phyloP scores from a whole-genome alignment of 2,797 vertebrate genomes.

The Avahi laniger region DNA sequence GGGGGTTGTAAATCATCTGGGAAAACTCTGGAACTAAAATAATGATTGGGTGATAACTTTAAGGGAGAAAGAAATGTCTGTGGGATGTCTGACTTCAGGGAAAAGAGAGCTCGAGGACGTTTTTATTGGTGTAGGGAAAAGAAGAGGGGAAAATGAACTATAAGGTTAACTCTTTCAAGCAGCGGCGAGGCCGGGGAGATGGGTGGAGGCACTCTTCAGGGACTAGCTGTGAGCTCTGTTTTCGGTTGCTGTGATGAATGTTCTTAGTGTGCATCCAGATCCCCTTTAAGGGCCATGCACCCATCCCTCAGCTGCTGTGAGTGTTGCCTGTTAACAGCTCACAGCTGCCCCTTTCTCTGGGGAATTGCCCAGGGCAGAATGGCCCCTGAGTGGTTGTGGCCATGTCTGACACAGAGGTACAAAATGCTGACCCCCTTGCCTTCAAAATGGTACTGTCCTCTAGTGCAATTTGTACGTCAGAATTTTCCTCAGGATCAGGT shows the following conservation, averaged over 20 bases:
- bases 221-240: not conserved
- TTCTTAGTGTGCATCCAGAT: not conserved
- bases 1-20: not conserved
- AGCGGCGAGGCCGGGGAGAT: not conserved
- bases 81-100: not conserved
- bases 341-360: not conserved
- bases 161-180: constrained; percentile 6
- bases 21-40: not conserved
- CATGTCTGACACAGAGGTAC: not conserved
- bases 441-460: not conserved
- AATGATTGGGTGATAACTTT: not conserved
- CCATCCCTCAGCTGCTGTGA: not conserved
- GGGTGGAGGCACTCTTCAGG: not conserved
- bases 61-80: constrained; percentile 26
- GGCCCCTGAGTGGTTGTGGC: not conserved
- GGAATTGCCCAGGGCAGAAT: not conserved
- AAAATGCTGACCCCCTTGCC: not conserved
- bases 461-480: not conserved
- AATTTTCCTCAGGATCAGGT: not conserved
- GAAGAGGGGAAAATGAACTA: not conserved
- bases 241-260: not conserved
- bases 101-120: not conserved
- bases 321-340: not conserved
- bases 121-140: not conserved
- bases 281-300: not conserved